Evolutionary conservation across 1,140 invertebrate species (phyloP).

Genomic region (Coelopa frigida): DNA sequence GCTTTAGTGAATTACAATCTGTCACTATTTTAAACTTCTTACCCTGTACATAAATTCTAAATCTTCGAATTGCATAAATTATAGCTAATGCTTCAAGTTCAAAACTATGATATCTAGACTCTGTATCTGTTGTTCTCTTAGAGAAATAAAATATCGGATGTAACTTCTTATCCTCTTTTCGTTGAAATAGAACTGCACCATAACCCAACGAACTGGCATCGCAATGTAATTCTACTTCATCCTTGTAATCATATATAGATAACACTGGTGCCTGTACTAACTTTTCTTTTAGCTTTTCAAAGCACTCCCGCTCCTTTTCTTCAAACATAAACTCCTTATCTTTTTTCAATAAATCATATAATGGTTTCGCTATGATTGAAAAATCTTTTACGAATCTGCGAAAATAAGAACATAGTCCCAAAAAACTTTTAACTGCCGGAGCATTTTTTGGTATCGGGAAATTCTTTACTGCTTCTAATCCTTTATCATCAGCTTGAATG

Average conservation of each 20-base stretch:
- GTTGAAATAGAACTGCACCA: slow-evolving; percentile 21
- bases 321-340: slow-evolving; percentile 21
- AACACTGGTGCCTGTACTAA: slow-evolving; percentile 20
- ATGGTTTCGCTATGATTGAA: slow-evolving; percentile 21
- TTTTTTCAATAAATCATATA: slow-evolving; percentile 26
- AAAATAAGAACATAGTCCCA: slow-evolving; percentile 21
- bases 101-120: slow-evolving; percentile 45
- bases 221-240: slow-evolving; percentile 24
- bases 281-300: slow-evolving; percentile 20
- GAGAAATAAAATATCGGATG: slow-evolving; percentile 45
- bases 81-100: slow-evolving; percentile 49
- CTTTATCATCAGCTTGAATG: slow-evolving; percentile 19
- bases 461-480: slow-evolving; percentile 16
- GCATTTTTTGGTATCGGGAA: slow-evolving; percentile 20
- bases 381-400: slow-evolving; percentile 24
- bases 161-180: slow-evolving; percentile 17
- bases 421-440: slow-evolving; percentile 19
- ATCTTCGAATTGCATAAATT: slow-evolving; percentile 47
- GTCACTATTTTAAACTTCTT: slow-evolving; percentile 46
- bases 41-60: slow-evolving; percentile 47
- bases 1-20: slow-evolving; percentile 38
- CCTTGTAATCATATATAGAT: slow-evolving; percentile 19
- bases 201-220: slow-evolving; percentile 23
- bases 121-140: slow-evolving; percentile 28
- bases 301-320: slow-evolving; percentile 15